phyloP scores from a whole-genome alignment of 1,140 invertebrate genomes.

The Rhizoglyphus robini region DNA sequence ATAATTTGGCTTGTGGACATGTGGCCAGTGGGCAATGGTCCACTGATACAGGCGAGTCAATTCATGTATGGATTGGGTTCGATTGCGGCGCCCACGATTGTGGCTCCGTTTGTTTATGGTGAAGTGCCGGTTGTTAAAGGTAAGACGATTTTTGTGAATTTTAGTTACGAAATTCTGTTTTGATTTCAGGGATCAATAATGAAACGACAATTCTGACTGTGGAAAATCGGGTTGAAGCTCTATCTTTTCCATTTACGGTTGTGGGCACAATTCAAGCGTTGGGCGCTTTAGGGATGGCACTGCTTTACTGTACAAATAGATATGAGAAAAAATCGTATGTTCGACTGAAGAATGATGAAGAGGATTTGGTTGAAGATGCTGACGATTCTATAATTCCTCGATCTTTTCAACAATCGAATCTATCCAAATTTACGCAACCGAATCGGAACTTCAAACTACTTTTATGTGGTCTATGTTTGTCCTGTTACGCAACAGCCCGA shows the following conservation, averaged over 20 bases:
- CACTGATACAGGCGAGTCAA: background rate
- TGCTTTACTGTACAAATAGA: background rate
- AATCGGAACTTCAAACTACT: background rate
- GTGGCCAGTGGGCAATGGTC: background rate
- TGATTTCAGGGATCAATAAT: background rate
- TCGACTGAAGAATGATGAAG: background rate
- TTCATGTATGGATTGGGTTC: conserved; percentile 5
- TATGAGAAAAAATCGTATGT: background rate
- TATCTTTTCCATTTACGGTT: background rate
- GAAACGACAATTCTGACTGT: background rate
- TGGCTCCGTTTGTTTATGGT: background rate
- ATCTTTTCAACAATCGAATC: background rate
- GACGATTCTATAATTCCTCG: background rate
- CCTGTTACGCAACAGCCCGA: background rate
- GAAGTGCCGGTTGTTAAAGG: too few species aligned
- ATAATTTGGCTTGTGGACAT: background rate
- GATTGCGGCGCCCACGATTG: background rate
- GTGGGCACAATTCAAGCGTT: background rate
- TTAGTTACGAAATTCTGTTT: too few species aligned
- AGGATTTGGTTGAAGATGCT: background rate
- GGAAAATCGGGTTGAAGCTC: background rate
- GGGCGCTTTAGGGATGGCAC: background rate
- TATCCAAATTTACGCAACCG: too few species aligned
- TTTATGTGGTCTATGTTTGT: background rate
- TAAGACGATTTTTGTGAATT: too few species aligned